Percentiles rank a stretch among this genome's conserved stretches.
Conservation (phyloP, 2,797 vertebrate genomes). For the Protosalanx chinensis region DNA sequence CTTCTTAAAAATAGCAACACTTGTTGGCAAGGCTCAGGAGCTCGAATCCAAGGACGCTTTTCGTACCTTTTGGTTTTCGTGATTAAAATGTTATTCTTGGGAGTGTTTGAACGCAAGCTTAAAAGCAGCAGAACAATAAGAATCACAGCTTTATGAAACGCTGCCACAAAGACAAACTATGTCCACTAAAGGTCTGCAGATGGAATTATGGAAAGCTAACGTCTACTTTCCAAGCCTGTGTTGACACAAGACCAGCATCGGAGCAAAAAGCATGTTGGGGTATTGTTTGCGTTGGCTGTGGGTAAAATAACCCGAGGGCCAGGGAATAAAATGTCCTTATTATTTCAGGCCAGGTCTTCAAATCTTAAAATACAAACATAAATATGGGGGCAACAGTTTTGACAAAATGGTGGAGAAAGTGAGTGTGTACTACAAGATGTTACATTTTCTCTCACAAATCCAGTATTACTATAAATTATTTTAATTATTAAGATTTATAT, state of each 20-base stretch:
- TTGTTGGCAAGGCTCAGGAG: constrained; percentile 20
- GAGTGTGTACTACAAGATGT: not conserved
- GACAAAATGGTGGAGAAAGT: constrained; percentile 38
- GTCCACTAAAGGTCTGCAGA: constrained; percentile 47
- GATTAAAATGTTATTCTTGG: constrained; percentile 61
- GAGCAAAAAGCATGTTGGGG: constrained; percentile 55
- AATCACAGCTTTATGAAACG: constrained; percentile 62
- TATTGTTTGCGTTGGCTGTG: constrained; percentile 60
- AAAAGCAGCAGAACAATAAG: constrained; percentile 52
- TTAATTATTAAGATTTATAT: not conserved
- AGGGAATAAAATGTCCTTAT: constrained; percentile 41
- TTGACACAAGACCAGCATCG: constrained; percentile 58
- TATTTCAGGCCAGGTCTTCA: constrained; percentile 47
- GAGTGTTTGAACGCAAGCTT: constrained; percentile 51
- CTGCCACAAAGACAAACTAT: constrained; percentile 63
- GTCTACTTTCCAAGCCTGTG: constrained; percentile 60
- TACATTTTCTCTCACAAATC: not conserved
- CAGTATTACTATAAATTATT: not conserved
- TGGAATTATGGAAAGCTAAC: constrained; percentile 41
- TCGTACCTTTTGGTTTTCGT: constrained; percentile 43
- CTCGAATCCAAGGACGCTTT: constrained; percentile 27
- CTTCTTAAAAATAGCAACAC: constrained; percentile 35
- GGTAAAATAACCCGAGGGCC: constrained; percentile 55
- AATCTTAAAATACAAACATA: constrained; percentile 43
- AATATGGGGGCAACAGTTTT: constrained; percentile 23